Evolutionary conservation across 2,797 vertebrate species (phyloP).

Genomic region (Helarctos malayanus): DNA sequence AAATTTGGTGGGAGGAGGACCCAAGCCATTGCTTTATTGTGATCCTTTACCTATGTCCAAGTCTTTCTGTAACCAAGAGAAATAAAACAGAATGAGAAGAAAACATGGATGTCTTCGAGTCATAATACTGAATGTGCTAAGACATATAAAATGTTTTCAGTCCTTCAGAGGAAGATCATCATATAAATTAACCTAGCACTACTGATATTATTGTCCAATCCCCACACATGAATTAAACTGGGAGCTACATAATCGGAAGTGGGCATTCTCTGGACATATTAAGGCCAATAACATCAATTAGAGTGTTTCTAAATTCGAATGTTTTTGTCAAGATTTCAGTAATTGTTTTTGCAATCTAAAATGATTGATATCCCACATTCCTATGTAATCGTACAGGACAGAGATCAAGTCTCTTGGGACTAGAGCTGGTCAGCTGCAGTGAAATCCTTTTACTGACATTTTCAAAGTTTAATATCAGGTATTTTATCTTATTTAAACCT

Average conservation of each 20-base stretch:
- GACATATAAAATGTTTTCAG: background rate
- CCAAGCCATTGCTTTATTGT: background rate
- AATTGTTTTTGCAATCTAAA: constrained; percentile 55
- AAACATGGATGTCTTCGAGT: background rate
- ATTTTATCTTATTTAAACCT: constrained; percentile 71
- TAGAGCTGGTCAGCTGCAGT: constrained; percentile 25
- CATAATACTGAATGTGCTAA: background rate
- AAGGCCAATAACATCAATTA: constrained; percentile 62
- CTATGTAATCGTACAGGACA: constrained; percentile 40
- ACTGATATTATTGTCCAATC: background rate
- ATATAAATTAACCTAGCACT: background rate
- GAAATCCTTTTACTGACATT: constrained; percentile 77
- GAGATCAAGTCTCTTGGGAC: constrained; percentile 50
- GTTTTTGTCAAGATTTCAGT: constrained; percentile 61
- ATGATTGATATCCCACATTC: constrained; percentile 65
- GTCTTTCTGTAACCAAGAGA: constrained; percentile 29
- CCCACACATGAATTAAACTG: constrained; percentile 40
- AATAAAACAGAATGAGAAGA: constrained; percentile 53
- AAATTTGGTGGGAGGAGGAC: constrained; percentile 2
- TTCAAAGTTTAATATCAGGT: constrained; percentile 70
- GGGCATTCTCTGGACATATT: constrained; percentile 39
- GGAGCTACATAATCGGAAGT: constrained; percentile 5
- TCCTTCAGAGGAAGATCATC: constrained; percentile 52
- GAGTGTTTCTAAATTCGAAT: constrained; percentile 55
- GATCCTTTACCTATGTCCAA: background rate